phyloP scores from a whole-genome alignment of 2,113 vertebrate genomes.

The Fulmarus glacialis region DNA sequence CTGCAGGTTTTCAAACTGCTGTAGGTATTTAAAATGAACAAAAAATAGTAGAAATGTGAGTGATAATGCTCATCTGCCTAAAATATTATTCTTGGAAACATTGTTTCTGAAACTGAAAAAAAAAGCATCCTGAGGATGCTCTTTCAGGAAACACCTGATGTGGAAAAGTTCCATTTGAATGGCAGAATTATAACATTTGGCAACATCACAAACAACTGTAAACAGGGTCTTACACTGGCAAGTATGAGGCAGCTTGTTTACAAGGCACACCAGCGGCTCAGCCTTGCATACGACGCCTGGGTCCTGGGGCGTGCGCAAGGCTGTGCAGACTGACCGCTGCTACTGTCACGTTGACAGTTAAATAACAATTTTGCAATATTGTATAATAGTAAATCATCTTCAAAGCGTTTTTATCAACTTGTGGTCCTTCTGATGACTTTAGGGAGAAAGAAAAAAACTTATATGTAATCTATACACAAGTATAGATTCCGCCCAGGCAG shows the following conservation, averaged over 20 bases:
- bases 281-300: fast-evolving
- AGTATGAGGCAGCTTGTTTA: neutral
- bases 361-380: neutral
- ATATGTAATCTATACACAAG: neutral
- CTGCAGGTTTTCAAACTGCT: neutral
- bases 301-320: fast-evolving
- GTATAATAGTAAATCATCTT: neutral
- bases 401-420: neutral
- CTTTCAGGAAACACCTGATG: conserved; percentile 30
- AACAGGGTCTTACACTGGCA: neutral
- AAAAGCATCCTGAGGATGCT: neutral
- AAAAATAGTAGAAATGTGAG: neutral
- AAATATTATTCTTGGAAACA: neutral
- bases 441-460: neutral
- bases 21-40: neutral
- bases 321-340: neutral
- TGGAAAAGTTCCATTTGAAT: neutral
- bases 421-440: neutral
- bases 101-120: neutral
- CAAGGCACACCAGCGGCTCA: neutral
- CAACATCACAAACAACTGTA: neutral
- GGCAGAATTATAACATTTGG: neutral
- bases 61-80: neutral
- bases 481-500: neutral
- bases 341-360: neutral